These are phyloP conservation scores for Pipistrellus pygmaeus DNA, from an alignment of 2,797 vertebrate genomes.

Conservation along the genomic window DNA sequence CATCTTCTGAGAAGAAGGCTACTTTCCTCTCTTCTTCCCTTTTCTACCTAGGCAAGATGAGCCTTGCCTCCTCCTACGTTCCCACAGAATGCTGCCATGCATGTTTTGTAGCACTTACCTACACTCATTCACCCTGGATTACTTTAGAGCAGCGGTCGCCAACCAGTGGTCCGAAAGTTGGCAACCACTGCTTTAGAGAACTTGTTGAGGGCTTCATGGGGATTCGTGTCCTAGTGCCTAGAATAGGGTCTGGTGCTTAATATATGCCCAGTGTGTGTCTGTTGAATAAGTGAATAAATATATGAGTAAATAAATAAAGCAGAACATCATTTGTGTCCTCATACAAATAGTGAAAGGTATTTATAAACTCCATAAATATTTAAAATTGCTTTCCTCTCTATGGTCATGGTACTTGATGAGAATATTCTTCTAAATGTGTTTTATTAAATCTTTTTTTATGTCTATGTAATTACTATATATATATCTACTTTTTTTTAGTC, in stretches of 20 bases:
- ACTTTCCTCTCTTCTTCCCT: neutral
- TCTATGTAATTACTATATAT: neutral
- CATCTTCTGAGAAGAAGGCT: neutral
- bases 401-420: constrained; percentile 68
- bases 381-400: constrained; percentile 71
- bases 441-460: constrained; percentile 76
- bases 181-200: neutral
- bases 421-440: constrained; percentile 62
- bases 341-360: constrained; percentile 51
- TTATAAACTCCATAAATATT: constrained; percentile 75
- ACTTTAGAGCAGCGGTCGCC: too few species aligned
- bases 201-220: neutral
- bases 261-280: neutral
- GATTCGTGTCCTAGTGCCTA: neutral
- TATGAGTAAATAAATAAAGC: constrained; percentile 12
- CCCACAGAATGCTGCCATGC: neutral
- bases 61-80: neutral
- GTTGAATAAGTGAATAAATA: neutral
- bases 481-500: neutral
- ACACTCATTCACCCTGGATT: neutral
- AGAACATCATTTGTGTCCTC: constrained; percentile 30
- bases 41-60: accelerated
- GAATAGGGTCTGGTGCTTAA: neutral
- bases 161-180: neutral
- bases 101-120: too few species aligned